Base-by-base conservation (phyloP, 2,113 vertebrate genomes). In the Dasyprocta punctata region DNA sequence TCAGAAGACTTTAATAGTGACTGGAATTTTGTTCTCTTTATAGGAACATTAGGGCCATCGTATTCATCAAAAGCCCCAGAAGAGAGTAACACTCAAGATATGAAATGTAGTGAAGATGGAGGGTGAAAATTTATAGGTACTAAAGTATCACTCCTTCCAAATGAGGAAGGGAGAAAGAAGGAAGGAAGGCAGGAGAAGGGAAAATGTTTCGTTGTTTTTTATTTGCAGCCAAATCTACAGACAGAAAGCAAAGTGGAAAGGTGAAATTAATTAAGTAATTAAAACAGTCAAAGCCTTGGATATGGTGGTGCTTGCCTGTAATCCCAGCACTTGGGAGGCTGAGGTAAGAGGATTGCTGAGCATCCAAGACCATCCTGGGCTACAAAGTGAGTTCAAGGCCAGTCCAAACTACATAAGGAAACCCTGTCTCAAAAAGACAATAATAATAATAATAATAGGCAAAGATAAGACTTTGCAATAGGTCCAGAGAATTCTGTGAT, bases 1-100 rank as follows among this genome's bases (percentile, higher is more conserved):
- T 77, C 94, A 22, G 75, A 95, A 0, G 81, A 93, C 78, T 73
- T 97, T 96, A 52, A 90, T 56, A 97, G 90, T 82, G 95, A 65
- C 65, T 93, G 96, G 95, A 96, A 98, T 92, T 97, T 71, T 81
- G 88, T 97, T 98, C 97, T 98, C 67, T 44, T 84, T 97, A 61
- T 58, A 97, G 96, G 90, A 83, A 92, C 52, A 95, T 97, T 56
- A 69, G 94, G 86, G 81, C 96, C 54, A 93, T 96, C 22, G 93
- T 47, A 96, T 84, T 90, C 88, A 97, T 44, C 96, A 90, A 90
- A 47, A 92, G 47, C 1, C 28, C 38, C 0, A 24, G 83, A n/a
- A 91, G 14, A 49, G 5, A 85, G 20, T 41, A 69, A 36, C 86
- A n/a, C 24, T 61, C 36, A 75, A 67, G 93, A n/a, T 54, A 87